Base-by-base conservation (phyloP, 2,113 vertebrate genomes). In the Passer domesticus region DNA sequence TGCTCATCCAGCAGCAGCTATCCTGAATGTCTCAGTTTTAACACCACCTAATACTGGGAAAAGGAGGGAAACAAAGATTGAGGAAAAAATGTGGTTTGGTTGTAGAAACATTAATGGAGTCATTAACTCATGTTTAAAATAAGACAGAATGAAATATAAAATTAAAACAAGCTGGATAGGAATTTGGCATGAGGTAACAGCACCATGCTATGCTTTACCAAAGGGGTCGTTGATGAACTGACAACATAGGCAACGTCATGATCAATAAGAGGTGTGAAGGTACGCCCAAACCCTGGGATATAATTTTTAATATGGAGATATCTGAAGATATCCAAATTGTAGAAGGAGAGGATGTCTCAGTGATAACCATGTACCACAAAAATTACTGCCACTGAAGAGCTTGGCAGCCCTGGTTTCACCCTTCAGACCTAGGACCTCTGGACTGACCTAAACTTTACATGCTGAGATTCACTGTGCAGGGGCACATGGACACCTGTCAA, bases 401-500 rank as follows among this genome's bases (percentile, higher is more conserved):
- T 28, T 74, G 43, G 15, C 15, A 81, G 28, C n/a, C 20, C 15
- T 74, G 22, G 13, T 27, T 62, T 50, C 16, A 33, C 11, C 33
- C 12, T 62, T 66, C 64, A 74, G 74, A 56, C 19, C 14, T 7
- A 24, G 8, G 11, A 22, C 10, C 15, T 78, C 41, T 74, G 39
- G 27, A 24, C 22, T 85, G 39, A 37, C 2, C 20, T 56, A 22
- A 73, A 49, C 39, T 41, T 41, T 41, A 41, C 15, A 7, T 1
- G 2, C 39, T 64, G 25, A 35, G 12, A 27, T 50, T 81, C 24
- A 8, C 16, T 24, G 23, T 20, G 5, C 44, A 27, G 23, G 8
- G 44, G 11, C 27, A 20, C 18, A 16, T 3, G 12, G 60, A 24
- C 10, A 18, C 0, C 0, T 12, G 53, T 14, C 46, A 39, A 46